These are phyloP conservation scores for Aselliscus stoliczkanus DNA, from an alignment of 2,797 vertebrate genomes.

Conservation along the genomic window DNA sequence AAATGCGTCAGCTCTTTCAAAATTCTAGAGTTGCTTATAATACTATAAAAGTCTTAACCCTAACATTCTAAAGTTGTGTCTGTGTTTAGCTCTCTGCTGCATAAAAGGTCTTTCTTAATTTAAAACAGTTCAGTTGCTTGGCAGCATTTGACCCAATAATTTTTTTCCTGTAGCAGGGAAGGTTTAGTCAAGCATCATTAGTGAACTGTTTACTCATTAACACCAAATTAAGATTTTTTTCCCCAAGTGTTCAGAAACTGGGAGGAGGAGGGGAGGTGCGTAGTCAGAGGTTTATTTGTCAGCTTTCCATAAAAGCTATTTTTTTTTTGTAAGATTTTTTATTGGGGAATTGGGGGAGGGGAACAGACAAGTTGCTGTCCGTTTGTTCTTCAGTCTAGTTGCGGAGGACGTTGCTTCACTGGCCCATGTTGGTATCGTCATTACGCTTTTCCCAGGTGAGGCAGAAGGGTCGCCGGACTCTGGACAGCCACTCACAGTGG, in stretches of 20 bases:
- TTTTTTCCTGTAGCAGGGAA: background rate
- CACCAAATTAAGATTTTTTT: conserved; percentile 19
- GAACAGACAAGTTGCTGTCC: no score
- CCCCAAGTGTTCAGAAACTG: background rate
- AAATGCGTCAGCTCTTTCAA: background rate
- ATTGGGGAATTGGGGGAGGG: no score
- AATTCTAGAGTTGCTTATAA: background rate
- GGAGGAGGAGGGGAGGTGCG: background rate
- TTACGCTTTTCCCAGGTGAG: no score
- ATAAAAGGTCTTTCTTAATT: conserved; percentile 11
- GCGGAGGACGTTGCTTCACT: no score
- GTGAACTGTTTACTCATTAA: conserved; percentile 37
- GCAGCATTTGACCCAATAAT: conserved; percentile 10
- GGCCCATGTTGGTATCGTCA: no score
- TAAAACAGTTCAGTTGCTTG: conserved; percentile 23
- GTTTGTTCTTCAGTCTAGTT: no score
- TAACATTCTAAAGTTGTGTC: background rate
- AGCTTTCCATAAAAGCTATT: background rate
- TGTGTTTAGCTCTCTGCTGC: background rate
- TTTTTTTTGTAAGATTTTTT: no score
- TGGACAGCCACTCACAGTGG: no score
- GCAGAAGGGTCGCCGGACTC: no score
- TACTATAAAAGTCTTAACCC: background rate
- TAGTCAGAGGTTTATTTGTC: background rate
- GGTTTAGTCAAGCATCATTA: conserved; percentile 34